Evolutionary conservation across 1,140 invertebrate genomes (phyloP).

Genomic region (Alviniconcha marisindica): DNA sequence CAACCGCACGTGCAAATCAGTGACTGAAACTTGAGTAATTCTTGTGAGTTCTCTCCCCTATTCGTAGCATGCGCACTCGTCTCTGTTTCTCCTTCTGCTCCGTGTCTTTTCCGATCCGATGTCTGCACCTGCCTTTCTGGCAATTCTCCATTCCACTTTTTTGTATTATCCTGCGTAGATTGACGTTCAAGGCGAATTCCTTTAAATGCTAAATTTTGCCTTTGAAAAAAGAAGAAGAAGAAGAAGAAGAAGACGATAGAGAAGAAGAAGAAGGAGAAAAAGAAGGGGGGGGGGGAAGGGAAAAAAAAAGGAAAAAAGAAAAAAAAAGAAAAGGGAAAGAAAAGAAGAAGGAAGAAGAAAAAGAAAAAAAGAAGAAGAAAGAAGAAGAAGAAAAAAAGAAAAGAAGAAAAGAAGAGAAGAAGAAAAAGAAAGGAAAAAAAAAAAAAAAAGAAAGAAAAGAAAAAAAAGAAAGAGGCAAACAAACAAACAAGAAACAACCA

Average conservation of each 20-base stretch:
- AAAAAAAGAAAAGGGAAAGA: background rate
- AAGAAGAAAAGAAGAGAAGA: background rate
- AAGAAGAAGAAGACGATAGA: background rate
- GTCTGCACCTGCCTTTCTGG: conserved; percentile 21
- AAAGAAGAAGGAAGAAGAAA: background rate
- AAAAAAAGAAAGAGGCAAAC: background rate
- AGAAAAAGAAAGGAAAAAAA: background rate
- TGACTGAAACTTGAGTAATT: background rate
- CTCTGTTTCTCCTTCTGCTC: conserved; percentile 8
- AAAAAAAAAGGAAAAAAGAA: background rate
- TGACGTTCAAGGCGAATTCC: background rate
- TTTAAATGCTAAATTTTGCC: background rate
- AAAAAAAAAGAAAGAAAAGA: background rate
- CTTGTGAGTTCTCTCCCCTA: background rate
- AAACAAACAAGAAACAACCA: no score
- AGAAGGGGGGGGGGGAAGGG: background rate
- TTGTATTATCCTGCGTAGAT: background rate
- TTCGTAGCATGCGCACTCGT: conserved; percentile 16
- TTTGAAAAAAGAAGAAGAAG: background rate
- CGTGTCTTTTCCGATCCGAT: conserved; percentile 21
- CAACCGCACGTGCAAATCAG: background rate
- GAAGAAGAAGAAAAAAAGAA: background rate
- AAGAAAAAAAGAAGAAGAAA: conserved; percentile 6
- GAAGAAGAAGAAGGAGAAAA: conserved; percentile 2
- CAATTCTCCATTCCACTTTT: conserved; percentile 1